Conservation (phyloP, 2,888 invertebrate species). For the Steinernema scapterisci region DNA sequence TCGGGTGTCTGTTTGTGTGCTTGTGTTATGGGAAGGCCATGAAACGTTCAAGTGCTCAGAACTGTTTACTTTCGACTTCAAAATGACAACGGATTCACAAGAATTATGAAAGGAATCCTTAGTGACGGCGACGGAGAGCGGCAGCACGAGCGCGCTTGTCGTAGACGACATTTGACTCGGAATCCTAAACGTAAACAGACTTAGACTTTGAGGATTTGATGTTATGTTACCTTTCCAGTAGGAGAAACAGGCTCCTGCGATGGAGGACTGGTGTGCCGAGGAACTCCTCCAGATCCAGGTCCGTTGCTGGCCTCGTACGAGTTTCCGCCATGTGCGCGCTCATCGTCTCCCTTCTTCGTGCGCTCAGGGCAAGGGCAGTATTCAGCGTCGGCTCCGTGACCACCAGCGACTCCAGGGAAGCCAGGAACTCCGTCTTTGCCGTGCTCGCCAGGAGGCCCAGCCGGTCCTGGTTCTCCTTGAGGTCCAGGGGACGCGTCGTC, state of each 20-base stretch:
- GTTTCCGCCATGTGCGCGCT: not conserved
- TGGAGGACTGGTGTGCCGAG: not conserved
- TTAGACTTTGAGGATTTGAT: not conserved
- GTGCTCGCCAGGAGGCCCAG: slow-evolving; percentile 48
- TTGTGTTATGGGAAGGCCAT: too few species aligned
- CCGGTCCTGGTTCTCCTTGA: slow-evolving; percentile 52
- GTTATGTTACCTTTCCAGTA: not conserved
- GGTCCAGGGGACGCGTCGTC: slow-evolving; percentile 59
- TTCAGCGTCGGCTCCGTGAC: slow-evolving; percentile 48
- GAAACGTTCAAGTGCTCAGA: too few species aligned
- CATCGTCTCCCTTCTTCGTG: not conserved
- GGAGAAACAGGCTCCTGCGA: slow-evolving; percentile 4
- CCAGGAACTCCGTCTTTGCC: slow-evolving; percentile 57
- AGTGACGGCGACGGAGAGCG: slow-evolving; percentile 28
- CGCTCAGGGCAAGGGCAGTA: slow-evolving; percentile 49
- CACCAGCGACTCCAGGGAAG: slow-evolving; percentile 48
- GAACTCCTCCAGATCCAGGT: not conserved
- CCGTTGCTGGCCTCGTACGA: not conserved
- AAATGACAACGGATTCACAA: too few species aligned
- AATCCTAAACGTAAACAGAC: not conserved
- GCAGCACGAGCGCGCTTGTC: slow-evolving; percentile 26
- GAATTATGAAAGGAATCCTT: too few species aligned
- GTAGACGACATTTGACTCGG: not conserved
- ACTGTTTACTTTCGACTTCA: too few species aligned
- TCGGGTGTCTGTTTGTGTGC: too few species aligned